Percentiles rank a stretch among this genome's conserved stretches.
phyloP scores from a whole-genome alignment of 1,140 invertebrate species.

The Armadillidium nasatum region DNA sequence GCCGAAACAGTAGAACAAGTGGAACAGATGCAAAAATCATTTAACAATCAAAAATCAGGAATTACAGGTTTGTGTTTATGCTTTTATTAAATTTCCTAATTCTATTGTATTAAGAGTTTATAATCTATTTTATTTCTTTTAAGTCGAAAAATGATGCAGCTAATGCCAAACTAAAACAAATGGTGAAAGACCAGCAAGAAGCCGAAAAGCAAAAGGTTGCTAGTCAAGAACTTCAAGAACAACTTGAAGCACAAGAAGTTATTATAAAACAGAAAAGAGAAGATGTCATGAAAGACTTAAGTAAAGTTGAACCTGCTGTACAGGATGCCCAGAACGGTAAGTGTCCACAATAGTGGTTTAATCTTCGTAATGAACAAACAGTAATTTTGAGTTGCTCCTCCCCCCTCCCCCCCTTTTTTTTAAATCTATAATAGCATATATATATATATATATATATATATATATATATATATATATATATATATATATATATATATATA shows the following conservation, averaged over 20 bases:
- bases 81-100: slow-evolving; percentile 48
- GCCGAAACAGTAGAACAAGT: slow-evolving; percentile 99
- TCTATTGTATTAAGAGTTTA: not conserved
- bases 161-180: slow-evolving; percentile 96
- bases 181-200: slow-evolving; percentile 99
- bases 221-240: slow-evolving; percentile 93
- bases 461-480: too few relatives aligned
- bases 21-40: slow-evolving; percentile 98
- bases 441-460: too few relatives aligned
- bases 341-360: slow-evolving; percentile 22
- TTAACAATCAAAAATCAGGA: slow-evolving; percentile 89
- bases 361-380: too few relatives aligned
- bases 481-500: too few relatives aligned
- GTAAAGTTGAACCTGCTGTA: slow-evolving; percentile 95
- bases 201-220: slow-evolving; percentile 98
- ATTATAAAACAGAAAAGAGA: slow-evolving; percentile 88
- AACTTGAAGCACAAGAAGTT: slow-evolving; percentile 81
- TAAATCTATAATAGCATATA: too few relatives aligned
- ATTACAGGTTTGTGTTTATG: slow-evolving; percentile 26
- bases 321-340: slow-evolving; percentile 94
- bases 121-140: slow-evolving; percentile 50
- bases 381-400: too few relatives aligned
- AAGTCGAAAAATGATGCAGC: slow-evolving; percentile 99
- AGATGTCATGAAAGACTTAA: slow-evolving; percentile 89
- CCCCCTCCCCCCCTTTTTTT: too few relatives aligned